Conservation (phyloP, 2,797 vertebrate species). For the Falco columbarius region DNA sequence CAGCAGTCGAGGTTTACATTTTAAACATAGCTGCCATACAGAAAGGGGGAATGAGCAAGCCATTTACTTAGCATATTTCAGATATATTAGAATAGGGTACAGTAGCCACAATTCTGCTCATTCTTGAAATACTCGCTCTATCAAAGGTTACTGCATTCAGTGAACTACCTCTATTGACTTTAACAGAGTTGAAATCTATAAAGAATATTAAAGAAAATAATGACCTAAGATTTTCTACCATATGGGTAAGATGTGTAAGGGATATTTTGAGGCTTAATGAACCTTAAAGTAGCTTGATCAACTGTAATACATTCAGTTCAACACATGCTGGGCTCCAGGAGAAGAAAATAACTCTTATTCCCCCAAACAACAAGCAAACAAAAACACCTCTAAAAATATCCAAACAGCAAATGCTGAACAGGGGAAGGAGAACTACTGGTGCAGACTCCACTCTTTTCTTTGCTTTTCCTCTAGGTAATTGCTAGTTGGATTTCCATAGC, state of each 20-base stretch:
- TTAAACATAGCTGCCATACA: not conserved
- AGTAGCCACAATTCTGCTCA: not conserved
- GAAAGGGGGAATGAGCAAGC: not conserved
- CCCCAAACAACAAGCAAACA: not conserved
- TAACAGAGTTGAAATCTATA: not conserved
- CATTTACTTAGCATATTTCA: not conserved
- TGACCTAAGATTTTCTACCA: not conserved
- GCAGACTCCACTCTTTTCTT: not conserved
- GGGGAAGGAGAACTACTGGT: not conserved
- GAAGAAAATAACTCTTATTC: not conserved
- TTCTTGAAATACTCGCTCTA: not conserved
- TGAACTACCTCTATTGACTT: not conserved
- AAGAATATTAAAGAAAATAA: not conserved
- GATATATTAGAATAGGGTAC: not conserved
- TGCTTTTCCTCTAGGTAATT: not conserved
- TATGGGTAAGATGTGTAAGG: not conserved
- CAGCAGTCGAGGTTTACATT: not conserved
- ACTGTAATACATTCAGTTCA: not conserved
- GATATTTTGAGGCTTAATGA: not conserved
- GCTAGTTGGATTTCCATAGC: not conserved
- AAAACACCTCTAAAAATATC: not conserved
- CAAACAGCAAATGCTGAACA: not conserved
- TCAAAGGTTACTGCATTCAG: not conserved
- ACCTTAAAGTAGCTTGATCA: not conserved
- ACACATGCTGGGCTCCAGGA: not conserved